Evolutionary conservation across 2,888 invertebrate species (phyloP).

Genomic region (Drosophila percnosoma): DNA sequence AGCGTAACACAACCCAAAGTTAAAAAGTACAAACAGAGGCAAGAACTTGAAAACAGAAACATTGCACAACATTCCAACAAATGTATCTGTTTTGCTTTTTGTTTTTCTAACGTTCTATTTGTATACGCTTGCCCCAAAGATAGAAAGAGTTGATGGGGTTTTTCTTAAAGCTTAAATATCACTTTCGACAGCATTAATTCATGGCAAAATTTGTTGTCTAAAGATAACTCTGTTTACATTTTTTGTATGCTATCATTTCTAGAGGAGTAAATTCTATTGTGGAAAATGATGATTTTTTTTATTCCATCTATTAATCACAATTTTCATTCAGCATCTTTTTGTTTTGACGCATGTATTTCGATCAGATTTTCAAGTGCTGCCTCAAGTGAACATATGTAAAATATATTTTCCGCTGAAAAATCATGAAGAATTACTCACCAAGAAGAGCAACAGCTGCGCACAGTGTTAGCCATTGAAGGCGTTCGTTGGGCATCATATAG

Average conservation of each 20-base stretch:
- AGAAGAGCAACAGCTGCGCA: conserved; percentile 80
- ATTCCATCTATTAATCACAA: not conserved
- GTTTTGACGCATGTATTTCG: conserved; percentile 26
- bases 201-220: not conserved
- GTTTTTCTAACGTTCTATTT: conserved; percentile 33
- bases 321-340: not conserved
- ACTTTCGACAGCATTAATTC: not conserved
- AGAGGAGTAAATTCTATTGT: not conserved
- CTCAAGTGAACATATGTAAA: conserved; percentile 17
- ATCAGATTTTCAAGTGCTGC: conserved; percentile 31
- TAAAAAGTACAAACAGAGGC: conserved; percentile 16
- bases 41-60: conserved; percentile 10
- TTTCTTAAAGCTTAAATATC: not conserved
- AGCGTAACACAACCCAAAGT: conserved; percentile 34
- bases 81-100: conserved; percentile 15
- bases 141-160: not conserved
- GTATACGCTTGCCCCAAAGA: not conserved
- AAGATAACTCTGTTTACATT: not conserved
- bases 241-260: not conserved
- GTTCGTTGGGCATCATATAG: conserved; percentile 73
- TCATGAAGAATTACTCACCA: conserved; percentile 76
- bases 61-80: conserved; percentile 13
- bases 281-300: not conserved
- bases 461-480: conserved; percentile 83
- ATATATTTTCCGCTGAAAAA: conserved; percentile 36